Percentiles rank a stretch among this genome's conserved stretches.
Conservation (phyloP, 2,113 vertebrate genomes). For the Chaetodon auriga region DNA sequence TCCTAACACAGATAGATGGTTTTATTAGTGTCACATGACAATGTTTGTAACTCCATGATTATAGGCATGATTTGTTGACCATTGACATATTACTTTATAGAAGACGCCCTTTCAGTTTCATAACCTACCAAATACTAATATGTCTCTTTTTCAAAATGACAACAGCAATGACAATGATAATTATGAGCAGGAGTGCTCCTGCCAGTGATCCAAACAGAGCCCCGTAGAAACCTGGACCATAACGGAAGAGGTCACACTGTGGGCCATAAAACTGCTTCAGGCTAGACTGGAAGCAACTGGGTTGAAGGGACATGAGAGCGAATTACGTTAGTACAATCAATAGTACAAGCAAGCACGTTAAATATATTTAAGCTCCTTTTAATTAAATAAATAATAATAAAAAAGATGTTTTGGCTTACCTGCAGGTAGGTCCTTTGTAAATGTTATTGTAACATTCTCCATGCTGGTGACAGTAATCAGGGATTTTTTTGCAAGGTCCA, state of each 20-base stretch:
- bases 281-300: slow-evolving; percentile 71
- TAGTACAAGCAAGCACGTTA: background rate
- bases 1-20: slow-evolving; percentile 30
- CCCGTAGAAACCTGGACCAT: slow-evolving; percentile 79
- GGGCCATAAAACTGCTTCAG: slow-evolving; percentile 73
- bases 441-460: slow-evolving; percentile 75
- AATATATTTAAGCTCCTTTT: background rate
- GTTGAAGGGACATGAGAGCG: background rate
- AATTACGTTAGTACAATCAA: background rate
- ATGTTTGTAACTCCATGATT: background rate
- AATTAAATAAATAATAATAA: too few relatives aligned
- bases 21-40: background rate
- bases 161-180: slow-evolving; percentile 55
- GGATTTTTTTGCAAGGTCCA: slow-evolving; percentile 68
- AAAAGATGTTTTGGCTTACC: slow-evolving; percentile 59
- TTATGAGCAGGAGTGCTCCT: slow-evolving; percentile 63
- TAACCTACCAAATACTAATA: slow-evolving; percentile 55
- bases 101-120: background rate
- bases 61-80: background rate
- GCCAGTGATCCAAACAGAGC: slow-evolving; percentile 80
- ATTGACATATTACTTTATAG: background rate
- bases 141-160: slow-evolving; percentile 53
- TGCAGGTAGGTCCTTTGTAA: slow-evolving; percentile 60
- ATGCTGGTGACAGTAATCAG: slow-evolving; percentile 70
- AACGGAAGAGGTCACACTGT: slow-evolving; percentile 72